A percentile compares a stretch with the other conserved stretches of the same genome.
Evolutionary conservation across 2,113 vertebrate species (phyloP).

Genomic region (Saccopteryx bilineata): DNA sequence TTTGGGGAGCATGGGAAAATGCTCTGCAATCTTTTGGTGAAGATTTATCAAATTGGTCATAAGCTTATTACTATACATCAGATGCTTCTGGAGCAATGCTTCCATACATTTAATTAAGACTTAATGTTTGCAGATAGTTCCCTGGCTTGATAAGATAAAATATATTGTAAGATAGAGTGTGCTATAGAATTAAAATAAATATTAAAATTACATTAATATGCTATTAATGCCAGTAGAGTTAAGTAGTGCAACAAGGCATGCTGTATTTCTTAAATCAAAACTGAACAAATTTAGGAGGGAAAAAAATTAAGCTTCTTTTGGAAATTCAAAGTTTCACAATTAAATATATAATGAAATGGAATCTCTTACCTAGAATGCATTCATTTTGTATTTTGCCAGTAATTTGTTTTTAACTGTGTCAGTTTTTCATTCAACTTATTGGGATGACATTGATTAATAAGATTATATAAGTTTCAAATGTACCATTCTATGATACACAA

Average conservation of each 20-base stretch:
- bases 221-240: not conserved
- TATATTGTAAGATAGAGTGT: not conserved
- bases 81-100: not conserved
- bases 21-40: not conserved
- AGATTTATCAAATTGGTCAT: not conserved
- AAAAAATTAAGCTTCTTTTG: conserved; percentile 26
- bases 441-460: not conserved
- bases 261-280: conserved; percentile 15
- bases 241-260: not conserved
- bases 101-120: not conserved
- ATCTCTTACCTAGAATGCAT: not conserved
- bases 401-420: conserved; percentile 33
- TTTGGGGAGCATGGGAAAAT: not conserved
- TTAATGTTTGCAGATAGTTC: not conserved
- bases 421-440: not conserved
- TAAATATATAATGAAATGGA: not conserved
- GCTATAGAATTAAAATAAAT: conserved; percentile 15
- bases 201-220: not conserved
- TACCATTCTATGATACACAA: not conserved
- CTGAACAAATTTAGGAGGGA: not conserved
- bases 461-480: not conserved
- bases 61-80: not conserved
- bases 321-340: not conserved
- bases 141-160: conserved; percentile 35
- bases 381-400: not conserved